Percentiles rank a stretch among this genome's conserved stretches.
phyloP scores from a whole-genome alignment of 92 coral and sea anemone species.

The Galaxea fascicularis region DNA sequence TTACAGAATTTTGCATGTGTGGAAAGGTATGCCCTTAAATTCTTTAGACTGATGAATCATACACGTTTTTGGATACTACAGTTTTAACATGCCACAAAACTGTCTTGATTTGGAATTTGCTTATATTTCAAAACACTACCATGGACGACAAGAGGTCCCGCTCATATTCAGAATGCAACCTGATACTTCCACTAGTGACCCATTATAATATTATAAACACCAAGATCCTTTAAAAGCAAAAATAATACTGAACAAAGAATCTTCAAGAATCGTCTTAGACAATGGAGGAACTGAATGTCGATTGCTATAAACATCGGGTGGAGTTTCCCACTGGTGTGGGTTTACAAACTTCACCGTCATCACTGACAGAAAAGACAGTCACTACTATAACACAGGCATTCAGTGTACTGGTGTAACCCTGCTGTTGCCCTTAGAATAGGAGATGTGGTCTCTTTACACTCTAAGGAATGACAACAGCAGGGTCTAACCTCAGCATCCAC shows the following conservation, averaged over 20 bases:
- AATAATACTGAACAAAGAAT: neutral
- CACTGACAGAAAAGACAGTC: slow-evolving; percentile 29
- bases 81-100: no score
- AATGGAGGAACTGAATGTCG: slow-evolving; percentile 4
- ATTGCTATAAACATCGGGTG: slow-evolving; percentile 59
- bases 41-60: no score
- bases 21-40: no score
- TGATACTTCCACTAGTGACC: neutral
- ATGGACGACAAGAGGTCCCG: no score
- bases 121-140: no score
- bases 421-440: slow-evolving; percentile 73
- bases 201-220: neutral
- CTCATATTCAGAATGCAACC: neutral
- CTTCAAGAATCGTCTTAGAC: neutral
- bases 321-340: slow-evolving; percentile 75
- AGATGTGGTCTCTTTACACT: slow-evolving; percentile 8
- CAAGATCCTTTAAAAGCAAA: neutral
- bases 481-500: slow-evolving; percentile 99
- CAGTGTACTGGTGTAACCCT: slow-evolving; percentile 55
- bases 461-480: slow-evolving; percentile 80
- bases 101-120: no score
- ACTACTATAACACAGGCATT: slow-evolving; percentile 31
- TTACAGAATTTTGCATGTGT: no score
- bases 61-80: no score
- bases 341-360: slow-evolving; percentile 85